phyloP scores from a whole-genome alignment of 2,113 vertebrate genomes.

The Emberiza fucata region DNA sequence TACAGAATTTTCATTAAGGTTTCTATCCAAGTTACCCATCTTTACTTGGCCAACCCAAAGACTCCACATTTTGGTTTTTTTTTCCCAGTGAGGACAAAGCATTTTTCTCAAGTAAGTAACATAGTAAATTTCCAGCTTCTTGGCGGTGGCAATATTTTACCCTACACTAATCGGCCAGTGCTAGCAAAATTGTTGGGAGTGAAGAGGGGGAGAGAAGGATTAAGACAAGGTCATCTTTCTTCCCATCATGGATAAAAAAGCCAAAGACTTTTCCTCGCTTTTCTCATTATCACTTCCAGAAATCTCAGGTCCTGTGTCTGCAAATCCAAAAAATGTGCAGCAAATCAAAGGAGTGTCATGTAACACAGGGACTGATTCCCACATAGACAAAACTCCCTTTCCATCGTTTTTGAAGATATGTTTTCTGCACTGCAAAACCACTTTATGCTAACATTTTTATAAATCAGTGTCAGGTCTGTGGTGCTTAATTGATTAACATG shows the following conservation, averaged over 20 bases:
- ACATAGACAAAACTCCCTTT: not conserved
- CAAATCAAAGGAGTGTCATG: not conserved
- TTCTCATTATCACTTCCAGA: not conserved
- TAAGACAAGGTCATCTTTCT: not conserved
- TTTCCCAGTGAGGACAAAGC: not conserved
- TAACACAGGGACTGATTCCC: not conserved
- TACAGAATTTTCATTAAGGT: not conserved
- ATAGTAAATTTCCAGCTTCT: not conserved
- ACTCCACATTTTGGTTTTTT: no score
- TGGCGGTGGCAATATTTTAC: not conserved
- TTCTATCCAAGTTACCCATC: not conserved
- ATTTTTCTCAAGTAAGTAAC: not conserved
- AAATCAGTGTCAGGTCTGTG: not conserved
- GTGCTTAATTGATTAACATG: slow-evolving; percentile 25
- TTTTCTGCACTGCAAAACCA: not conserved
- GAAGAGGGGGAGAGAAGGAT: not conserved
- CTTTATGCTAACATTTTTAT: not conserved
- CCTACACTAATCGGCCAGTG: not conserved
- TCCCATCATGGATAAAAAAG: not conserved
- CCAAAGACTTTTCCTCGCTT: not conserved
- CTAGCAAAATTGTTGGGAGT: not conserved
- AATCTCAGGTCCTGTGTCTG: not conserved
- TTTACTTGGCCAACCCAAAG: not conserved
- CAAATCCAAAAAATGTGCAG: not conserved
- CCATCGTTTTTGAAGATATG: not conserved